Evolutionary conservation across 2,888 invertebrate genomes (phyloP), one percentile per base, ranked within the genome.

Genomic region (Synergus umbraculus): DNA sequence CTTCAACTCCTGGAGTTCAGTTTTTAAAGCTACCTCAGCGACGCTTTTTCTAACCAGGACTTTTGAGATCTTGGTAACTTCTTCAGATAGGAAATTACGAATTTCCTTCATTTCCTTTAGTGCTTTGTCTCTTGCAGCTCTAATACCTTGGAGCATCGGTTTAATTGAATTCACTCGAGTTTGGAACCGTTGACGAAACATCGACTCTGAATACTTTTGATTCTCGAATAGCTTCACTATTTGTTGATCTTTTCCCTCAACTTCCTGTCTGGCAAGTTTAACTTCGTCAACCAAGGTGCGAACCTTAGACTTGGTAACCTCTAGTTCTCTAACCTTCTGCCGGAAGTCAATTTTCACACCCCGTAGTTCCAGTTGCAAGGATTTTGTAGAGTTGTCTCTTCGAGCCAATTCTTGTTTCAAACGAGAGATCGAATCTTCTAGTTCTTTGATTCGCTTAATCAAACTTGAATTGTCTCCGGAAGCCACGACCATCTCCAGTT

Each of bases 401-500:
- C 18, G 43, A n/a, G 18, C n/a, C 43, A 66, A 66, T 44, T 66
- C 66, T 10, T 46, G n/a, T 12, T 67, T 46, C 12, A 67, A 44
- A 46, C 44, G 67, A 67, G 44, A 67, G 13, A 67, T 67, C 67
- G 67, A 67, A 46, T 67, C 46, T 18, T 67, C 46, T 4, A 67
- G 22, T 67, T 66, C 66, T 66, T 67, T 22, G 46, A 67, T 67
- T 46, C 67, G 46, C 22, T 67, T 67, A 46, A 67, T 67, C 67
- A 67, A 46, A 13, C 67, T 44, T 22, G 67, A 67, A 67, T 67
- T 67, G 67, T 67, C 67, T 13, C 67, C 67, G 46, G 67, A 67
- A 67, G 67, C 67, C 67, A 67, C 67, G 22, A 67, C 46, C 46
- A 67, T 67, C 44, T 67, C 67, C 18, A 67, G 67, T 43, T 67